Evolutionary conservation across 2,888 invertebrate genomes (phyloP).

Genomic region (Drosophila vallismaia): DNA sequence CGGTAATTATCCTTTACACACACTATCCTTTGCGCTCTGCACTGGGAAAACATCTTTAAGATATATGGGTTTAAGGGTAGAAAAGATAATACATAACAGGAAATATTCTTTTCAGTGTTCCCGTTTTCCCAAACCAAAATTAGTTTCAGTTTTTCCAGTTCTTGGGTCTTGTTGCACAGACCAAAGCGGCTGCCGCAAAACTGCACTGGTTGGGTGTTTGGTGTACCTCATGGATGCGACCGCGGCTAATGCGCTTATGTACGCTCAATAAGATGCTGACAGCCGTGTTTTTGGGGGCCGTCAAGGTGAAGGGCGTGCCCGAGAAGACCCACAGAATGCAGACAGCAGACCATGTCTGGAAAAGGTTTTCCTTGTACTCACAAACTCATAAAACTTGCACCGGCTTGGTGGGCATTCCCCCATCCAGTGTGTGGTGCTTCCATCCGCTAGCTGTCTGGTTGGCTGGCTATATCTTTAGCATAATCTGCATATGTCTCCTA

Average conservation of each 20-base stretch:
- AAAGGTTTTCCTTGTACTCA: conserved; percentile 71
- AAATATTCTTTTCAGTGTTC: conserved; percentile 14
- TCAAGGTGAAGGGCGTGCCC: conserved; percentile 61
- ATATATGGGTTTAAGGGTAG: too few species aligned
- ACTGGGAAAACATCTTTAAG: not conserved
- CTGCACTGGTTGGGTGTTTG: conserved; percentile 34
- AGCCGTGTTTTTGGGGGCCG: conserved; percentile 55
- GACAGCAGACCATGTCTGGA: conserved; percentile 28
- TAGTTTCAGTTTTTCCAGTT: conserved; percentile 67
- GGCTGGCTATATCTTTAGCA: conserved; percentile 31
- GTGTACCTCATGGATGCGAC: conserved; percentile 48
- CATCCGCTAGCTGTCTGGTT: conserved; percentile 11
- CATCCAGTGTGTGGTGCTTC: conserved; percentile 9
- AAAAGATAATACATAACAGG: too few species aligned
- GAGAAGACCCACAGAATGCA: conserved; percentile 12
- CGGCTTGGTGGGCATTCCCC: conserved; percentile 15
- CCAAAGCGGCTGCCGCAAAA: conserved; percentile 66
- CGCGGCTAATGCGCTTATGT: conserved; percentile 75
- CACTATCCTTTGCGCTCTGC: conserved; percentile 16
- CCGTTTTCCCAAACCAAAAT: conserved; percentile 48
- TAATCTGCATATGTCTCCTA: conserved; percentile 58
- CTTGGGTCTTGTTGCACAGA: conserved; percentile 40
- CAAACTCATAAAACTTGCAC: conserved; percentile 47
- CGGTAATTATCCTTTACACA: conserved; percentile 74
- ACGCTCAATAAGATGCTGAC: conserved; percentile 77